Percentiles rank a stretch among this genome's conserved stretches.
phyloP scores from a whole-genome alignment of 2,888 invertebrate genomes.

The Brachycybe producta region DNA sequence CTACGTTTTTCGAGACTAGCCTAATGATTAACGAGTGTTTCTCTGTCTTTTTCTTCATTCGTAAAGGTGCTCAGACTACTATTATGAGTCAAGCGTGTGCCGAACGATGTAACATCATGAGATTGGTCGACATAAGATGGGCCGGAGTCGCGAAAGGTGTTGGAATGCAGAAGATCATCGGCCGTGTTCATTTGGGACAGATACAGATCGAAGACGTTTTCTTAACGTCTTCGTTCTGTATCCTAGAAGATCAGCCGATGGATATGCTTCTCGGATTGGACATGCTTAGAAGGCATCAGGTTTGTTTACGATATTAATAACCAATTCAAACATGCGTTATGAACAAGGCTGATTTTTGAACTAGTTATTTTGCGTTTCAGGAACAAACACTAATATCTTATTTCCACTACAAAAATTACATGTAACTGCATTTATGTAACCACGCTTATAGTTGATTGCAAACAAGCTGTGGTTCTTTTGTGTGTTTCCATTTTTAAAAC shows the following conservation, averaged over 20 bases:
- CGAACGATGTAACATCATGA: constrained; percentile 44
- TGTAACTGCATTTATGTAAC: too few species aligned
- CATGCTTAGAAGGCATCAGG: constrained; percentile 93
- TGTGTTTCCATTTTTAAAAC: too few species aligned
- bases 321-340: too few species aligned
- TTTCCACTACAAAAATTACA: too few species aligned
- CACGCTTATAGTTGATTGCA: too few species aligned
- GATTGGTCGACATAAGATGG: constrained; percentile 68
- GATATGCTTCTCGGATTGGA: constrained; percentile 95
- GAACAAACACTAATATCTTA: too few species aligned
- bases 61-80: constrained; percentile 77
- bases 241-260: constrained; percentile 93
- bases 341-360: too few species aligned
- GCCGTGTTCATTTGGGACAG: constrained; percentile 90
- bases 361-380: too few species aligned
- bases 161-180: constrained; percentile 88
- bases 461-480: too few species aligned
- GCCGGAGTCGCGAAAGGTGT: constrained; percentile 95
- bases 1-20: neutral
- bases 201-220: constrained; percentile 90
- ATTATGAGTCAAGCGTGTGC: constrained; percentile 89
- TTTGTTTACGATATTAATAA: too few species aligned
- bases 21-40: constrained; percentile 1
- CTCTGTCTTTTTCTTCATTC: neutral
- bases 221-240: constrained; percentile 89